Percentiles rank a stretch among this genome's conserved stretches.
These are phyloP conservation scores for Typhlichthys subterraneus DNA, from an alignment of 2,797 vertebrate genomes.

Conservation along the genomic window DNA sequence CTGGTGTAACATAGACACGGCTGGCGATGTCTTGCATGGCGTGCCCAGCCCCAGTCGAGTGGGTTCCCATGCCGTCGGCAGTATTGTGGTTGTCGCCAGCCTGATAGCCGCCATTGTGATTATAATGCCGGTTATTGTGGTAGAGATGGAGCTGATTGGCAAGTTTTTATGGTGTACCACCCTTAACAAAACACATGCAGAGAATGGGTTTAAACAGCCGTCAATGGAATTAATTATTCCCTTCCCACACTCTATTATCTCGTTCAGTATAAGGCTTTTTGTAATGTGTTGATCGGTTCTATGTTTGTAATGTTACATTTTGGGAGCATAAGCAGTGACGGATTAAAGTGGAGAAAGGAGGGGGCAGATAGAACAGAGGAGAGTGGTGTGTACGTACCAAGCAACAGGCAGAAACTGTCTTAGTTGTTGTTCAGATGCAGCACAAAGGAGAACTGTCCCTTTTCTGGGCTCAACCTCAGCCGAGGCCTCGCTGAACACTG, in stretches of 20 bases:
- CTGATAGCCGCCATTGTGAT: conserved; percentile 67
- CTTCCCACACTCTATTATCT: conserved; percentile 58
- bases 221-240: conserved; percentile 61
- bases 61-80: conserved; percentile 61
- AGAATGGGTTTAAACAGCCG: conserved; percentile 62
- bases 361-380: conserved; percentile 10
- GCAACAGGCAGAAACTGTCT: conserved; percentile 38
- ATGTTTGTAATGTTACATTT: conserved; percentile 49
- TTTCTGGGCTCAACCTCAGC: conserved; percentile 41
- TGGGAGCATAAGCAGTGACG: conserved; percentile 40
- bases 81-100: conserved; percentile 48
- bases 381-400: conserved; percentile 19
- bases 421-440: conserved; percentile 48
- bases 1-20: conserved; percentile 47
- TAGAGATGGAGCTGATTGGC: conserved; percentile 22
- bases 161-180: conserved; percentile 54
- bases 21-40: conserved; percentile 38
- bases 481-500: conserved; percentile 39
- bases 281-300: conserved; percentile 51
- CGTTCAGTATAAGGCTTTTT: conserved; percentile 45
- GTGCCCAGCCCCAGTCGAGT: conserved; percentile 33
- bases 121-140: conserved; percentile 68
- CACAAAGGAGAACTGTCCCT: conserved; percentile 52
- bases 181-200: conserved; percentile 45
- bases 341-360: conserved; percentile 27